Percentiles rank a stretch among this genome's conserved stretches.
Conservation (phyloP, 1,140 invertebrate genomes). For the Habropoda laboriosa region DNA sequence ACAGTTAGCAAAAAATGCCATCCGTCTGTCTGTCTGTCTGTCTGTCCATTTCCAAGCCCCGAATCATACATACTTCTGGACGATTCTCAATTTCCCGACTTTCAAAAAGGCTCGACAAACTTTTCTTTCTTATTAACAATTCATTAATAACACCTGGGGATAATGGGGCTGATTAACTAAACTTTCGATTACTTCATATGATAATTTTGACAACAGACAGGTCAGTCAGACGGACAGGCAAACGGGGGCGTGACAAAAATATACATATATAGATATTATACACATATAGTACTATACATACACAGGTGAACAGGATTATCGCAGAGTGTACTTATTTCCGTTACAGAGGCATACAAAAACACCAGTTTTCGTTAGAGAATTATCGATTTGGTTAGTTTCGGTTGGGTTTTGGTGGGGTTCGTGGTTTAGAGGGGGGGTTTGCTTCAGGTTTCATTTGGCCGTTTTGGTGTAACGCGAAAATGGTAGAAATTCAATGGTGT, state of each 20-base stretch:
- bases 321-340: slow-evolving; percentile 22
- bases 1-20: slow-evolving; percentile 64
- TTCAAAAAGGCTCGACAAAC: background rate
- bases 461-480: background rate
- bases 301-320: slow-evolving; percentile 40
- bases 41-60: slow-evolving; percentile 70
- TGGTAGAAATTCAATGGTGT: background rate
- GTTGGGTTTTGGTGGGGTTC: too few species aligned
- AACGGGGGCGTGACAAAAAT: slow-evolving; percentile 42
- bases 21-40: slow-evolving; percentile 70
- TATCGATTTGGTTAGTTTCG: background rate
- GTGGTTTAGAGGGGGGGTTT: too few species aligned
- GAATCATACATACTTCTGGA: slow-evolving; percentile 1
- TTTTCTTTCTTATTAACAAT: background rate
- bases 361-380: slow-evolving; percentile 18
- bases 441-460: background rate
- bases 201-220: slow-evolving; percentile 64
- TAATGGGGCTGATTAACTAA: background rate
- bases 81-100: too few species aligned
- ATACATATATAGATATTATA: slow-evolving; percentile 46
- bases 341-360: slow-evolving; percentile 35
- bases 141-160: background rate
- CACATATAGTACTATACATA: slow-evolving; percentile 55
- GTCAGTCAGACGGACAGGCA: slow-evolving; percentile 70
- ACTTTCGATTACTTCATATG: background rate